phyloP scores from a whole-genome alignment of 2,113 vertebrate species.

The Pterophyllum scalare region DNA sequence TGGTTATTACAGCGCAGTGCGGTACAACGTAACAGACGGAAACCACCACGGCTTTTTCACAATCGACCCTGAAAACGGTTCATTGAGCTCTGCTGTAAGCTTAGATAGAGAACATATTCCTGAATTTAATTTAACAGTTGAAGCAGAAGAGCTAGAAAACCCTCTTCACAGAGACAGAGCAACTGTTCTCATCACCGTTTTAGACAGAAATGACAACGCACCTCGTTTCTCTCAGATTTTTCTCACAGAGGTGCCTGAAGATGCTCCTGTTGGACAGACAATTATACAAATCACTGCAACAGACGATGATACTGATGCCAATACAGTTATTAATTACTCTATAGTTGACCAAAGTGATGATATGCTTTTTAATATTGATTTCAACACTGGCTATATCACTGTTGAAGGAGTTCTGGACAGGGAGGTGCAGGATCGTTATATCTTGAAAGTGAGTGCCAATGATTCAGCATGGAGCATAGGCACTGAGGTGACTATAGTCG shows the following conservation, averaged over 20 bases:
- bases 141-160: conserved; percentile 72
- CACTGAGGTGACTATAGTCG: conserved; percentile 76
- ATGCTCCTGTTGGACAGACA: conserved; percentile 71
- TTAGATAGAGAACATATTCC: conserved; percentile 77
- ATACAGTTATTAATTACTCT: conserved; percentile 71
- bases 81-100: conserved; percentile 68
- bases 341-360: conserved; percentile 60
- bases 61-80: conserved; percentile 73
- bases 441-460: conserved; percentile 78
- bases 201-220: conserved; percentile 81
- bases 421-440: conserved; percentile 73
- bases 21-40: conserved; percentile 75
- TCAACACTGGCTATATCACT: conserved; percentile 66
- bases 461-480: conserved; percentile 81
- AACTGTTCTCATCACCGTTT: conserved; percentile 68
- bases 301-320: conserved; percentile 77
- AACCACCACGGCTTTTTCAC: conserved; percentile 65
- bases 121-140: conserved; percentile 73
- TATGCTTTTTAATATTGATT: conserved; percentile 74
- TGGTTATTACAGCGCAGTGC: conserved; percentile 62
- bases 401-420: conserved; percentile 72
- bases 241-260: conserved; percentile 71
- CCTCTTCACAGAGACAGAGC: conserved; percentile 60
- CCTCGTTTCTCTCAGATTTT: conserved; percentile 80
- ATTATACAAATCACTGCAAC: conserved; percentile 67